Conservation (phyloP, 2,888 invertebrate genomes). For the Stegana nigrithorax region DNA sequence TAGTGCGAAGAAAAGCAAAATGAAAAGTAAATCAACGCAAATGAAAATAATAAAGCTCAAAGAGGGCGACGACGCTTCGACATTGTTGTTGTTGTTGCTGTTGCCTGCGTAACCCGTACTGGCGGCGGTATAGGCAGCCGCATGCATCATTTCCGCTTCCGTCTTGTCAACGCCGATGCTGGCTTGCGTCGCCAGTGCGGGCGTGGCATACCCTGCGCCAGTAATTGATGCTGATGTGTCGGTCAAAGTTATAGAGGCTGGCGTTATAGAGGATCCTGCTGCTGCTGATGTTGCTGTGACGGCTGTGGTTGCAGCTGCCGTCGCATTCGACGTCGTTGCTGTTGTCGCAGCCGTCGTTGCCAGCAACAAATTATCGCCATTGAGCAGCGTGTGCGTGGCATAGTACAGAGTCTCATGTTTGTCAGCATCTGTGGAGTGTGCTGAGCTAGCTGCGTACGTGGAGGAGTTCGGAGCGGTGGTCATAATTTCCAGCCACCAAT, state of each 20-base stretch:
- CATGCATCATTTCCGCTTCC: constrained; percentile 23
- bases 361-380: constrained; percentile 57
- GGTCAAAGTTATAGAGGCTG: constrained; percentile 39
- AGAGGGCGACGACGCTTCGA: constrained; percentile 36
- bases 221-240: constrained; percentile 37
- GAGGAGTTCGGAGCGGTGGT: too few species aligned
- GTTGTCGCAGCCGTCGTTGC: constrained; percentile 31
- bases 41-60: constrained; percentile 63
- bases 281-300: constrained; percentile 19
- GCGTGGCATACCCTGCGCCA: constrained; percentile 14
- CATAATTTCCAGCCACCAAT: constrained; percentile 75
- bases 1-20: constrained; percentile 76
- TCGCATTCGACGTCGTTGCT: constrained; percentile 46
- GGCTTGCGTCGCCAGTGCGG: constrained; percentile 7
- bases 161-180: constrained; percentile 11
- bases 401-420: constrained; percentile 38
- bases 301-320: constrained; percentile 29
- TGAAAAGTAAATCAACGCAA: constrained; percentile 77
- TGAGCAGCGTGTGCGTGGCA: constrained; percentile 48
- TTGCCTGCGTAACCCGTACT: neutral
- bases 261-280: constrained; percentile 15
- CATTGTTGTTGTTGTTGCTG: neutral
- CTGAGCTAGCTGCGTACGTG: neutral
- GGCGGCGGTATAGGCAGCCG: constrained; percentile 46
- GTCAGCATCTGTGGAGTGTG: too few species aligned